phyloP scores from a whole-genome alignment of 2,113 vertebrate species.

The Lates calcarifer region DNA sequence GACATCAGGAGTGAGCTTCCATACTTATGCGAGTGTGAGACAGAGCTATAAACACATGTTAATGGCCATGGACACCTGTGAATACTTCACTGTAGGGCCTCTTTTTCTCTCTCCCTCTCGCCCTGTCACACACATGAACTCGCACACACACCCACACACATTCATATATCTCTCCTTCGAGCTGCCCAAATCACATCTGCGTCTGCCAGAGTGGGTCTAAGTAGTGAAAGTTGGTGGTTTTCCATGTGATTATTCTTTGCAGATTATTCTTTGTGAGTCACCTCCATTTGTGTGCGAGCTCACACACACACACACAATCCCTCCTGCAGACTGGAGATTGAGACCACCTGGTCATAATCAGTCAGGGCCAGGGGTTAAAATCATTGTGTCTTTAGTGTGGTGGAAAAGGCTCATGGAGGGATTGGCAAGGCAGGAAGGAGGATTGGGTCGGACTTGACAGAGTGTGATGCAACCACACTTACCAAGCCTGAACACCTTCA shows the following conservation, averaged over 20 bases:
- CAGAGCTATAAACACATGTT: constrained; percentile 73
- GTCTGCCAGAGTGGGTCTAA: constrained; percentile 52
- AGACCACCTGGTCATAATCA: constrained; percentile 79
- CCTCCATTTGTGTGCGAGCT: constrained; percentile 55
- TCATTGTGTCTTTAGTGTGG: constrained; percentile 75
- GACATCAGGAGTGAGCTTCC: constrained; percentile 41
- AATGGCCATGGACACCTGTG: constrained; percentile 74
- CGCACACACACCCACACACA: constrained; percentile 8
- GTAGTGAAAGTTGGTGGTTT: constrained; percentile 69
- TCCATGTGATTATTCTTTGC: constrained; percentile 65
- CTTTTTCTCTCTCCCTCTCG: constrained; percentile 21
- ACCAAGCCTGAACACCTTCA: constrained; percentile 40
- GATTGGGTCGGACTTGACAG: constrained; percentile 37
- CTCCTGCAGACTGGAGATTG: constrained; percentile 53
- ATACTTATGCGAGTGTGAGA: constrained; percentile 57
- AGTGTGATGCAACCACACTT: constrained; percentile 34
- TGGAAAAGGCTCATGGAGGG: constrained; percentile 48
- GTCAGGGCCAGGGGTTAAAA: constrained; percentile 80
- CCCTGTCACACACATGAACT: not conserved
- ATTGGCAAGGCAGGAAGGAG: constrained; percentile 47
- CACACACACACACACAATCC: constrained; percentile 33
- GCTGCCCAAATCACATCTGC: constrained; percentile 62
- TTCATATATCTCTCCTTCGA: constrained; percentile 32
- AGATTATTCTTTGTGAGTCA: constrained; percentile 68
- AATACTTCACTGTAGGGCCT: constrained; percentile 70